Evolutionary conservation across 2,797 vertebrate genomes (phyloP), one percentile per base, ranked within the genome.

Genomic region (Alcedo atthis): DNA sequence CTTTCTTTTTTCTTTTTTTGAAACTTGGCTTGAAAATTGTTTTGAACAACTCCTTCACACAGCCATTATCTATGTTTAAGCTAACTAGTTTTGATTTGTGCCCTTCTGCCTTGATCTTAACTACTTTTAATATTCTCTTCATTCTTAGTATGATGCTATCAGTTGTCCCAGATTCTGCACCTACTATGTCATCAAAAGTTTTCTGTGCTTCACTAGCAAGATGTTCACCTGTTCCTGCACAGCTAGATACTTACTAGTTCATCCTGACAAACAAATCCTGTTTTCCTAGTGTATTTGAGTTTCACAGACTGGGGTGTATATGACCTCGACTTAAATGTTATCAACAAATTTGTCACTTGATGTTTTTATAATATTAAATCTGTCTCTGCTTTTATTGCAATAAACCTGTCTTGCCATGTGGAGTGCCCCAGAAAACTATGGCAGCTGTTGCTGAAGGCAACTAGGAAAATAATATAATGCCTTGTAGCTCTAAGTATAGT

Each of bases 121-220:
- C 88, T 88, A 28, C 91, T 93, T 91, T 63, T 85, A 93, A 94
- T 95, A 85, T 88, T 90, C 40, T 90, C 28, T 82, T 93, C 66
- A 59, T 94, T 96, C 93, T 95, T 92, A 51, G 22, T 22, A 68
- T 69, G 93, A 96, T 96, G 61, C 17, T 94, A 93, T 96, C 95
- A 19, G 46, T 51, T 93, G 88, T 80, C 79, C 86, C 79, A 94
- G 86, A 94, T 96, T 92, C 91, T 94, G 73, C 32, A 75, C 35
- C 37, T 90, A 73, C 25, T 78, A 15, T 75, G 94, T 95, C 84
- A 96, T 92, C 73, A 85, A 55, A 91, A 68, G 51, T 71, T 85
- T 94, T 69, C 91, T 75, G 33, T 85, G 68, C 51, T 86, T 92
- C 66, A 61, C 46, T 55, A 43, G 55, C 51, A 91, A 82, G 68